Base-by-base conservation (phyloP, 2,113 vertebrate genomes). In the Caloenas nicobarica region DNA sequence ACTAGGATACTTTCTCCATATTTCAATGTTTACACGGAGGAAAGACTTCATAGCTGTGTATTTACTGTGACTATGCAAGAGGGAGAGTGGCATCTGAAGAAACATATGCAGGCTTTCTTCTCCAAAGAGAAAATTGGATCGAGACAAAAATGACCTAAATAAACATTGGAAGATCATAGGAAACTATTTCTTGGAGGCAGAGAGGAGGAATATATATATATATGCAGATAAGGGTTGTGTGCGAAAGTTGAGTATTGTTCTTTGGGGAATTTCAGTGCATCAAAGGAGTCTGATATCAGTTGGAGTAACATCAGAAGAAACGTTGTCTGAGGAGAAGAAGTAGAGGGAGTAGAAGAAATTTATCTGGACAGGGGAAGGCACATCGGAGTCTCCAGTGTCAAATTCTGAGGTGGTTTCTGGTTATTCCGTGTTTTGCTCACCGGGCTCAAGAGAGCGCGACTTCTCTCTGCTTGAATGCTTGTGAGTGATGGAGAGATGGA, bases 101-200 rank as follows among this genome's bases (percentile, higher is more conserved):
- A 87, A 86, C 18, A 79, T 9, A 68, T 31, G 36, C 46, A 86
- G 77, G 48, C 78, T 88, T 91, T 92, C 66, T 95, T 86, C 85
- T 89, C 78, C 54, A 84, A 93, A 93, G n/a, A 79, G 57, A 88
- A 93, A 96, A 73, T 16, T 54, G 40, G 61, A 95, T 91, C 0
- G 2, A 96, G 68, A 93, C 74, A 94, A 93, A 96, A 97, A 82
- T 91, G 83, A 91, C 83, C 85, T 91, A 95, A 86, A 93, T 89
- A 89, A 96, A 89, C 68, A 83, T 28, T 58, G 54, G 40, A 91
- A 90, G 82, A 93, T 85, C 92, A 89, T 64, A 91, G 69, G 69
- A 83, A 91, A 48, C 28, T 40, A 58, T 70, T 95, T 85, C 79
- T 96, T 88, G 77, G 70, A 88, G 86, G 68, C 80, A 93, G 69